phyloP scores from a whole-genome alignment of 2,113 vertebrate genomes.

The Himantopus leucocephalus region DNA sequence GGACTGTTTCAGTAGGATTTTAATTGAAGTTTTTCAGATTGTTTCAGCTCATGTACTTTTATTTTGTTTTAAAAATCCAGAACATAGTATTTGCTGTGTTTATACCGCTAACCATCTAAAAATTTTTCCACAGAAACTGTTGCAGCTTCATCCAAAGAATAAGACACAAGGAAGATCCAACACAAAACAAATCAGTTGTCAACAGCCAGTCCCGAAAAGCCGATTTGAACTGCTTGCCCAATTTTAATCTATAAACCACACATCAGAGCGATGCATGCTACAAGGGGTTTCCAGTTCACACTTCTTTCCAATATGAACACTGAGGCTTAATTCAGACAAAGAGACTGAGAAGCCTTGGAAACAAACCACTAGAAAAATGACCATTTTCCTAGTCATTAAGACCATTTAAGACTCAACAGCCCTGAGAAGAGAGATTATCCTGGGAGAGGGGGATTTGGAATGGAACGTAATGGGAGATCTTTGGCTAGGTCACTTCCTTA shows the following conservation, averaged over 20 bases:
- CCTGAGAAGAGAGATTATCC: neutral
- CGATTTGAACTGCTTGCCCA: accelerated
- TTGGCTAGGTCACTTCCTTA: neutral
- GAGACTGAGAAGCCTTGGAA: neutral
- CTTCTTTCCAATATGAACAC: neutral
- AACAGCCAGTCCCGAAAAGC: neutral
- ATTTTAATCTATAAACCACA: neutral
- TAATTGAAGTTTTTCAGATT: neutral
- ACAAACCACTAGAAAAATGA: neutral
- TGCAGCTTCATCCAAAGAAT: neutral
- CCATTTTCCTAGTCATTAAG: neutral
- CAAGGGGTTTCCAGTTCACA: neutral
- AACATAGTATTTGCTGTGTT: neutral
- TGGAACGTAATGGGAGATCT: neutral
- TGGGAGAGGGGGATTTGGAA: neutral
- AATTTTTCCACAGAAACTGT: neutral
- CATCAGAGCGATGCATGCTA: accelerated
- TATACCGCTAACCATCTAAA: neutral
- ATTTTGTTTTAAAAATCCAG: neutral
- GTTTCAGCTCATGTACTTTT: neutral
- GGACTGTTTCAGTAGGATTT: neutral
- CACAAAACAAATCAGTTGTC: neutral
- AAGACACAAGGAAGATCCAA: neutral
- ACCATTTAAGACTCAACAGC: neutral
- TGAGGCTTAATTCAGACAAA: neutral